These are phyloP conservation scores for Scophthalmus maximus DNA, from an alignment of 2,113 vertebrate species.

Conservation along the genomic window DNA sequence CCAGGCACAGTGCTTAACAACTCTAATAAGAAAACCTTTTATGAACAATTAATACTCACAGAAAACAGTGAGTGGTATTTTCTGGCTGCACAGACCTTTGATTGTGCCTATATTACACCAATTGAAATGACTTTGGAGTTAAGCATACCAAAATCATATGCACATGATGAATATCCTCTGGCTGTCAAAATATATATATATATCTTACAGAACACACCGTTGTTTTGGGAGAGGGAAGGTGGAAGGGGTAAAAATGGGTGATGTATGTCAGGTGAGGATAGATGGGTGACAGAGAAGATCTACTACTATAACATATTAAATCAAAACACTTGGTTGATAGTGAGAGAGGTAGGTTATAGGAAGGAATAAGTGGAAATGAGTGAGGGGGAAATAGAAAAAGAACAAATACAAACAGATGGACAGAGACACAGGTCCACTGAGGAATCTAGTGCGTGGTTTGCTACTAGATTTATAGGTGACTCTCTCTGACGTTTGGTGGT, in stretches of 20 bases:
- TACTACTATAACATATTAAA: constrained; percentile 18
- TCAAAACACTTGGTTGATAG: constrained; percentile 17
- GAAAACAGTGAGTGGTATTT: constrained; percentile 10
- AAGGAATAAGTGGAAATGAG: constrained; percentile 63
- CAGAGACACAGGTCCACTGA: constrained; percentile 99
- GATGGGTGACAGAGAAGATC: constrained; percentile 33
- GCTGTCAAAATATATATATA: constrained; percentile 11
- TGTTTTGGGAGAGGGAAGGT: constrained; percentile 6
- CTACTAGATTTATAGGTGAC: constrained; percentile 99
- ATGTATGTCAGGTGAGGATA: constrained; percentile 46
- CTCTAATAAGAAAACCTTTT: too few species aligned
- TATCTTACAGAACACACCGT: constrained; percentile 15
- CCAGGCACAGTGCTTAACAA: too few species aligned
- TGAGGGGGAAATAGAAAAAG: constrained; percentile 80
- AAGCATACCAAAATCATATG: constrained; percentile 1
- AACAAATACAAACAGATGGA: constrained; percentile 88
- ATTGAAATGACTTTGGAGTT: constrained; percentile 20
- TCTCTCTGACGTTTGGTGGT: constrained; percentile 99
- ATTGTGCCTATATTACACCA: background rate
- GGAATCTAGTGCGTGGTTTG: constrained; percentile 99
- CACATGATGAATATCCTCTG: constrained; percentile 33
- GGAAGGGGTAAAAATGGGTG: constrained; percentile 25
- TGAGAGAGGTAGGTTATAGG: constrained; percentile 57
- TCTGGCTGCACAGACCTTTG: constrained; percentile 5
- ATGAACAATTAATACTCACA: background rate